Evolutionary conservation across 2,113 vertebrate genomes (phyloP).

Genomic region (Hystrix brachyura): DNA sequence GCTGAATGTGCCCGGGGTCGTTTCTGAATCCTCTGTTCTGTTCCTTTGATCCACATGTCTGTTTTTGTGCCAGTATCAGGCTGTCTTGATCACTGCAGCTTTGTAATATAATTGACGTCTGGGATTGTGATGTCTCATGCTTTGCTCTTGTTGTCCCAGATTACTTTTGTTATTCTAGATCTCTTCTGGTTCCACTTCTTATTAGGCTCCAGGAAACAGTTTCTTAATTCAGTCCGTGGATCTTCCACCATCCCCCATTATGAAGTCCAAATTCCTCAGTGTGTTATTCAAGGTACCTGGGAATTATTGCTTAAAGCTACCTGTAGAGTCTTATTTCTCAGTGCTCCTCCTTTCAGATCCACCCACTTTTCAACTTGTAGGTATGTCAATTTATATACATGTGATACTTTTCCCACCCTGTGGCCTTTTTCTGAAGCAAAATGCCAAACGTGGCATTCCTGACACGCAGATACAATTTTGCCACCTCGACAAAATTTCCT

Average conservation of each 20-base stretch:
- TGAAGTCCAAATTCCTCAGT: background rate
- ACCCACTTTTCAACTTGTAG: rapidly evolving
- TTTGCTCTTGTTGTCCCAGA: background rate
- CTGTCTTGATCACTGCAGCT: background rate
- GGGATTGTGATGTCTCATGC: background rate
- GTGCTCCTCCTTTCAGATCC: background rate
- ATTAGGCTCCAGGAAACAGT: background rate
- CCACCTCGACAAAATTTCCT: background rate
- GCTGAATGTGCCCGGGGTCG: background rate
- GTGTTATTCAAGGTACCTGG: background rate
- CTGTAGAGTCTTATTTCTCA: background rate
- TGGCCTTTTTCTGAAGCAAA: background rate
- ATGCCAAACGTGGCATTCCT: background rate
- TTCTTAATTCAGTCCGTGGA: background rate
- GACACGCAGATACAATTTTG: background rate
- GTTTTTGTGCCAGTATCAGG: background rate
- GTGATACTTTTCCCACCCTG: background rate
- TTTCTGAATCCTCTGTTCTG: background rate
- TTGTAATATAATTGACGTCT: background rate
- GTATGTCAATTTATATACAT: background rate
- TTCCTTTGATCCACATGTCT: background rate
- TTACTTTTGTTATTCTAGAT: background rate
- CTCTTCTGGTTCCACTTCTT: background rate
- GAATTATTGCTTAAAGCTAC: background rate
- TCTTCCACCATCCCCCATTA: background rate